These are phyloP conservation scores for Neopipo cinnamomea DNA, from an alignment of 2,113 vertebrate species.

Conservation along the genomic window DNA sequence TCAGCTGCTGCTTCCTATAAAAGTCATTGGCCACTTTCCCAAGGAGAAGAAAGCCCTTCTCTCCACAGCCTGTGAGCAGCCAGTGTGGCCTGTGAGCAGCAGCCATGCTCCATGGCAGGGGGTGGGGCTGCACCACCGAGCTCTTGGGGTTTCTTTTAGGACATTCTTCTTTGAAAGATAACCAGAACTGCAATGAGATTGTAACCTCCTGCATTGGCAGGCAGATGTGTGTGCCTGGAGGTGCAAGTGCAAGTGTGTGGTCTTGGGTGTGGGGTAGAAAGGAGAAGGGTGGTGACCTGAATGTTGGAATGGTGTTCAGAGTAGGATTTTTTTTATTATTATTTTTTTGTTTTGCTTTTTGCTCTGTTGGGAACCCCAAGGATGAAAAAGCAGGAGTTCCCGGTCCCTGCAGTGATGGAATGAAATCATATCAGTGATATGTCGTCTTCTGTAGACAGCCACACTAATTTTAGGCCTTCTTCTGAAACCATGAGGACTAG, in stretches of 20 bases:
- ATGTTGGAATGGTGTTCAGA: slow-evolving; percentile 39
- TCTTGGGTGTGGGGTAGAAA: slow-evolving; percentile 51
- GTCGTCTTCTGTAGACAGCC: not conserved
- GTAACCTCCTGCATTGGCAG: slow-evolving; percentile 22
- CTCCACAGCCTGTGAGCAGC: not conserved
- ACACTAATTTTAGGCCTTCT: not conserved
- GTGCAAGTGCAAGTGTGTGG: slow-evolving; percentile 43
- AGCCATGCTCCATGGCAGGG: not conserved
- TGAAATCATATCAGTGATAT: not conserved
- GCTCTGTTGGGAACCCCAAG: not conserved
- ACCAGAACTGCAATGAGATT: not conserved
- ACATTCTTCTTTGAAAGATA: slow-evolving; percentile 43
- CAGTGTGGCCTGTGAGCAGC: not conserved
- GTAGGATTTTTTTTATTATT: not conserved
- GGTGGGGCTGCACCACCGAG: not conserved
- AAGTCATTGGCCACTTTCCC: not conserved
- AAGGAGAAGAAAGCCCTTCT: not conserved
- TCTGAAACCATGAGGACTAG: not conserved
- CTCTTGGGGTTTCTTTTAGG: slow-evolving; percentile 27
- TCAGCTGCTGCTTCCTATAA: not conserved
- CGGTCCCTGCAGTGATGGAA: not conserved
- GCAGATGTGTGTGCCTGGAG: not conserved
- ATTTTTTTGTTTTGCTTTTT: not conserved
- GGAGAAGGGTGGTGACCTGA: slow-evolving; percentile 55
- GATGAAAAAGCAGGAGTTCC: not conserved